phyloP scores from a whole-genome alignment of 1,140 invertebrate genomes.

The Drosophila ananassae region DNA sequence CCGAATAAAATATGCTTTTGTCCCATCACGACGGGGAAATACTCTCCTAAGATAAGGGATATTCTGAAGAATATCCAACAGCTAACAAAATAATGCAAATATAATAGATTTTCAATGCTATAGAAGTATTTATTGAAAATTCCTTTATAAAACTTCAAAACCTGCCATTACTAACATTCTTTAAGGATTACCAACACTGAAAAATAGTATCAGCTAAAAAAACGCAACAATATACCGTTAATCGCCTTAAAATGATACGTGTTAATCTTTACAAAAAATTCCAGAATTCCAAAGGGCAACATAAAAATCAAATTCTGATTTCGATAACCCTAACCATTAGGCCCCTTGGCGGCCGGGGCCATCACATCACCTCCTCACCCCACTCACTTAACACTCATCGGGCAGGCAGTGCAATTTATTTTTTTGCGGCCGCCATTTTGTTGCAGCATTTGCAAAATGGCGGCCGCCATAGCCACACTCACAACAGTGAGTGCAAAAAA shows the following conservation, averaged over 20 bases:
- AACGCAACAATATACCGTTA: not conserved
- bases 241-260: not conserved
- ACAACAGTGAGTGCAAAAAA: slow-evolving; percentile 44
- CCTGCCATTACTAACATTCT: not conserved
- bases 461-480: slow-evolving; percentile 33
- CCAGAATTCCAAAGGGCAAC: not conserved
- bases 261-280: not conserved
- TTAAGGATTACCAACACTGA: not conserved
- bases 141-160: not conserved
- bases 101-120: too few relatives aligned
- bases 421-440: slow-evolving; percentile 70
- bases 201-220: not conserved
- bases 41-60: not conserved
- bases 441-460: slow-evolving; percentile 67
- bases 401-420: slow-evolving; percentile 61
- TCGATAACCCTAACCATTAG: slow-evolving; percentile 8
- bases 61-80: too few relatives aligned
- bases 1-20: slow-evolving; percentile 2
- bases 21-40: not conserved
- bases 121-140: not conserved
- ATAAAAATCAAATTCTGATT: slow-evolving; percentile 40
- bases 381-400: slow-evolving; percentile 66
- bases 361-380: not conserved
- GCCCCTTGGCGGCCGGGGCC: not conserved
- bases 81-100: too few relatives aligned